These are phyloP conservation scores for Anthrax anthrax DNA, from an alignment of 2,888 invertebrate species.

Conservation along the genomic window DNA sequence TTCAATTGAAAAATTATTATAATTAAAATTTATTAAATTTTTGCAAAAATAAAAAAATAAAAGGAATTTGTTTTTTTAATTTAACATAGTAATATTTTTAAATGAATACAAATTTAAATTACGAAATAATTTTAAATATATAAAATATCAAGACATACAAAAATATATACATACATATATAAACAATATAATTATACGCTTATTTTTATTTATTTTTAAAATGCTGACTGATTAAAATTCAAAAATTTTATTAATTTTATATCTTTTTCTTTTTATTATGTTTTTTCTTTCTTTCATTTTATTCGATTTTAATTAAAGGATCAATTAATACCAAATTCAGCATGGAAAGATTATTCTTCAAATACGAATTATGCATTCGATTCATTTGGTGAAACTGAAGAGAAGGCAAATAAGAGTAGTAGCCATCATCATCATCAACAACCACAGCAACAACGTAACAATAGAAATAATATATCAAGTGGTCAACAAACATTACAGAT, in stretches of 20 bases:
- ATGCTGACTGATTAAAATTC: slow-evolving; percentile 32
- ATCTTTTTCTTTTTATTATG: too few relatives aligned
- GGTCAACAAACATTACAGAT: slow-evolving; percentile 33
- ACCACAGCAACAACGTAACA: slow-evolving; percentile 22
- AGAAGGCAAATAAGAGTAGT: slow-evolving; percentile 36
- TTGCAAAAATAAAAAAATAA: too few relatives aligned
- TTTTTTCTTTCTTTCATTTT: too few relatives aligned
- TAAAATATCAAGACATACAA: too few relatives aligned
- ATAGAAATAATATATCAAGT: slow-evolving; percentile 20
- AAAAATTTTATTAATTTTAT: background rate
- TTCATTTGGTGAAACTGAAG: slow-evolving; percentile 66
- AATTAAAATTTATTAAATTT: too few relatives aligned
- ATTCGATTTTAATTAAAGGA: slow-evolving; percentile 41
- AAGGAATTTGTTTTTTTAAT: too few relatives aligned
- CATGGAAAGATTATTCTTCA: slow-evolving; percentile 78
- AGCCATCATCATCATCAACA: slow-evolving; percentile 1
- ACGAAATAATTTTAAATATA: too few relatives aligned
- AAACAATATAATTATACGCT: too few relatives aligned
- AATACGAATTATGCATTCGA: slow-evolving; percentile 87
- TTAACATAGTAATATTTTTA: too few relatives aligned
- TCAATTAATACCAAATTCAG: slow-evolving; percentile 65
- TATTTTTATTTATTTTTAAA: slow-evolving; percentile 13
- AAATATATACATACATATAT: too few relatives aligned
- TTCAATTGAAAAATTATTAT: too few relatives aligned
- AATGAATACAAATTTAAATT: too few relatives aligned